phyloP scores from a whole-genome alignment of 2,797 vertebrate genomes.

The Hydrolagus colliei region DNA sequence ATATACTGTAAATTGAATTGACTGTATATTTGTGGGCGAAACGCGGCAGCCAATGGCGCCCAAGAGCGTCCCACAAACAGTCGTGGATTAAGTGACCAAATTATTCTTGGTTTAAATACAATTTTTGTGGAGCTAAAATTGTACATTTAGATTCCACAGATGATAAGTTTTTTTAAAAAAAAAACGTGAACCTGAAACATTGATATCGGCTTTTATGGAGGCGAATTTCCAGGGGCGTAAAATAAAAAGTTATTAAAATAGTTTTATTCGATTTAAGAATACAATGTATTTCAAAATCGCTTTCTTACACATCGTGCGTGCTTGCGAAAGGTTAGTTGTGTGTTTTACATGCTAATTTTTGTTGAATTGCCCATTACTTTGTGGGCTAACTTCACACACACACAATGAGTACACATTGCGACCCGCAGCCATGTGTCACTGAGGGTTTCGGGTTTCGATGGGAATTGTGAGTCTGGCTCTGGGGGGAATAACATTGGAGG shows the following conservation, averaged over 20 bases:
- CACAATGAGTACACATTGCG: no score
- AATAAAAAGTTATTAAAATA: neutral
- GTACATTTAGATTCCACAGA: neutral
- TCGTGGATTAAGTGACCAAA: no score
- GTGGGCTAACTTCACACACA: neutral
- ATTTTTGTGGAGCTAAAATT: no score
- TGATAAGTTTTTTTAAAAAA: neutral
- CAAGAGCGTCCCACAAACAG: no score
- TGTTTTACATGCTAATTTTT: slow-evolving; percentile 36
- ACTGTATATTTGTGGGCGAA: no score
- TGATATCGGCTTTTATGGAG: neutral
- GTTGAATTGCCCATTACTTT: neutral
- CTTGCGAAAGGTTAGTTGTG: slow-evolving; percentile 73
- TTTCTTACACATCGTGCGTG: slow-evolving; percentile 38
- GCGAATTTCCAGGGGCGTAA: neutral
- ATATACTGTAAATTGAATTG: no score
- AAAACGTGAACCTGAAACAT: neutral
- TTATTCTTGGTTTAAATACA: no score
- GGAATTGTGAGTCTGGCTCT: neutral
- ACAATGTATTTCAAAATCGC: neutral
- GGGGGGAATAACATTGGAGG: neutral
- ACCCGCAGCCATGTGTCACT: neutral
- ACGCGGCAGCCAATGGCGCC: no score
- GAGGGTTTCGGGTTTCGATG: neutral
- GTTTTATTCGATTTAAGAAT: no score